phyloP scores from a whole-genome alignment of 2,888 invertebrate genomes.

The Camptogramma bilineatum region DNA sequence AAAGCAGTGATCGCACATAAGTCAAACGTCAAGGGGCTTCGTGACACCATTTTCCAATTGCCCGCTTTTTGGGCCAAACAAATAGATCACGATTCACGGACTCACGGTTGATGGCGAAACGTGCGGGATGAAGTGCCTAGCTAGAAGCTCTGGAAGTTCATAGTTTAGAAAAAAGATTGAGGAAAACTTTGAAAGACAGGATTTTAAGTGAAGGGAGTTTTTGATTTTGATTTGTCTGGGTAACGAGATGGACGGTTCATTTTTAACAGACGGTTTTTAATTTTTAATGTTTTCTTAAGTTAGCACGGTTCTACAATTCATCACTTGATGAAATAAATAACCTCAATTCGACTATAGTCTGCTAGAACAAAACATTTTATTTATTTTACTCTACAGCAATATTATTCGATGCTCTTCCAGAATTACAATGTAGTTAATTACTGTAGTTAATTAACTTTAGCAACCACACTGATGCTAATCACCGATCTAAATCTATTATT shows the following conservation, averaged over 20 bases:
- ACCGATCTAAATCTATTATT: background rate
- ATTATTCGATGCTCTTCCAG: background rate
- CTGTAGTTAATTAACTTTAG: background rate
- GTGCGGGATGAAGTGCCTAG: slow-evolving; percentile 22
- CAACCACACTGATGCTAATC: background rate
- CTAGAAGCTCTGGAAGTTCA: slow-evolving; percentile 9
- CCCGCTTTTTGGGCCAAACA: slow-evolving; percentile 66
- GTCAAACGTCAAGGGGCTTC: slow-evolving; percentile 73
- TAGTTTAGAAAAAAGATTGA: slow-evolving; percentile 14
- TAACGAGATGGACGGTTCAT: too few species aligned
- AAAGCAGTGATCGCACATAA: slow-evolving; percentile 63
- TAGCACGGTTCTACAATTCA: too few species aligned
- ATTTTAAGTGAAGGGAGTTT: background rate
- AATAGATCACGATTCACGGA: slow-evolving; percentile 62
- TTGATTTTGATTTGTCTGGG: background rate
- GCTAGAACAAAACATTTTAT: too few species aligned
- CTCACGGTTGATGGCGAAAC: slow-evolving; percentile 32
- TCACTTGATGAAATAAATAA: too few species aligned
- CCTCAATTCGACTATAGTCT: too few species aligned
- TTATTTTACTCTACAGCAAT: background rate
- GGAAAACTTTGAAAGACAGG: background rate
- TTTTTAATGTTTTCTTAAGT: too few species aligned
- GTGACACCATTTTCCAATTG: slow-evolving; percentile 75
- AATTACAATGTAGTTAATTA: background rate
- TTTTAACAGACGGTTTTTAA: too few species aligned